Percentiles rank a stretch among this genome's conserved stretches.
phyloP scores from a whole-genome alignment of 2,888 invertebrate species.

The Coremacera marginata region DNA sequence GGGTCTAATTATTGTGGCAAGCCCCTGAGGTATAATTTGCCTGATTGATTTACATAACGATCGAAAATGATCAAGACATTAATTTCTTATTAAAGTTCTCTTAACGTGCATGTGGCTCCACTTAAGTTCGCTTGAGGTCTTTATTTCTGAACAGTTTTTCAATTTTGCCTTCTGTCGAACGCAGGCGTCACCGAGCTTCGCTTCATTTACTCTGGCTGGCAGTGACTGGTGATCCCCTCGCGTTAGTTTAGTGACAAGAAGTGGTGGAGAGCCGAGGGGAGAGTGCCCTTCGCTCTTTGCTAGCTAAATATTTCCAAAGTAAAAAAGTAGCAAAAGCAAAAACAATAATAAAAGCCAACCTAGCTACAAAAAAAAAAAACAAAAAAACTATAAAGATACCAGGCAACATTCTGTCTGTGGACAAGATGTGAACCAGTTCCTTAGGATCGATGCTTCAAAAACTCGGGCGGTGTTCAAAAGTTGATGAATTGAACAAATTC shows the following conservation, averaged over 20 bases:
- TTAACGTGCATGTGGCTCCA: constrained; percentile 37
- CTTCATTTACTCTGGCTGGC: constrained; percentile 14
- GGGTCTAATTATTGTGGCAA: constrained; percentile 68
- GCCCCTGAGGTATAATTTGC: constrained; percentile 69
- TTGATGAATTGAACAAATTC: constrained; percentile 38
- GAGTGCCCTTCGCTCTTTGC: not conserved
- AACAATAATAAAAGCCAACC: constrained; percentile 30
- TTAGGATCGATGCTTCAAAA: constrained; percentile 6
- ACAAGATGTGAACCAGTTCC: constrained; percentile 20
- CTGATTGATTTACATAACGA: constrained; percentile 70
- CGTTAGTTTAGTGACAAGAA: not conserved
- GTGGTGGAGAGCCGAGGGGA: not conserved
- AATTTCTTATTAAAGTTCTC: constrained; percentile 67
- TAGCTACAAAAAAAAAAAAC: not conserved
- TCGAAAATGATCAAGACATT: constrained; percentile 70
- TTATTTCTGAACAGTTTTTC: constrained; percentile 46
- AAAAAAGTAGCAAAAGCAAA: constrained; percentile 44
- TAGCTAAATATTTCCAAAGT: constrained; percentile 1
- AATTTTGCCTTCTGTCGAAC: constrained; percentile 45
- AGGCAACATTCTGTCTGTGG: constrained; percentile 44
- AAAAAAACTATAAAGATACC: constrained; percentile 46
- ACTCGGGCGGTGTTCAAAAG: constrained; percentile 22
- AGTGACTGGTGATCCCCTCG: not conserved
- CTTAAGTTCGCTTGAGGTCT: constrained; percentile 43
- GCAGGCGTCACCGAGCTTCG: constrained; percentile 25